Base-by-base conservation (phyloP, 2,888 invertebrate genomes). In the Chrysodeixis includens region DNA sequence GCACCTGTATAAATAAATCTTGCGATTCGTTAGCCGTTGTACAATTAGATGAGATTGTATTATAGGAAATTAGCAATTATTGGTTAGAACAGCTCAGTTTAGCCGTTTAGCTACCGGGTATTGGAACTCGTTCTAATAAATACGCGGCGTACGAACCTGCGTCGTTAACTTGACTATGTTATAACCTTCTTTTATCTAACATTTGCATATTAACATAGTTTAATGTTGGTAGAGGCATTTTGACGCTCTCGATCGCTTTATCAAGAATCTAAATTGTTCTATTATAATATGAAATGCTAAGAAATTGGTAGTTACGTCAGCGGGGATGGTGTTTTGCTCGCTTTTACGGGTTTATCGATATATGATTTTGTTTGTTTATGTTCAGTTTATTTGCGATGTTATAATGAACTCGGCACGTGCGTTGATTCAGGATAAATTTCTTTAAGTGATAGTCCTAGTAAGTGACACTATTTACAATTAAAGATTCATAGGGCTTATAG, bases 151-250 rank as follows among this genome's bases (percentile, higher is more conserved):
- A 71, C 74, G 68, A 73, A 79, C 59, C 74, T 63, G 69, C 76
- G 74, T 87, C 88, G 83, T 88, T 90, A 88, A 86, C 82, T 89
- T 81, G 82, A 85, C 86, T 86, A 90, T 85, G 81, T 90, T 90
- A 91, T 82, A 87, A 83, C 84, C 88, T 88, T 88, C 88, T 90
- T 89, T 89, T 91, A 92, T 91, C 90, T 88, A 83, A 80, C 68
- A 85, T 92, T 91, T 88, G 84, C 92, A 92, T 92, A 90, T 84
- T 84, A 87, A 86, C 82, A 88, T 85, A 90, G 81, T 88, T 90
- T 88, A 88, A 83, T 82, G 78, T 75, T 62, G 79, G 76, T 77
- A 81, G 83, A 83, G 83, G 82, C 78, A 81, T 82, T 88, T 88
- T 88, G 88, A 91, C 88, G 87, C 88, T 83, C 83, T 80, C 81